phyloP scores from a whole-genome alignment of 2,888 invertebrate species.

The Ectemnius cavifrons region DNA sequence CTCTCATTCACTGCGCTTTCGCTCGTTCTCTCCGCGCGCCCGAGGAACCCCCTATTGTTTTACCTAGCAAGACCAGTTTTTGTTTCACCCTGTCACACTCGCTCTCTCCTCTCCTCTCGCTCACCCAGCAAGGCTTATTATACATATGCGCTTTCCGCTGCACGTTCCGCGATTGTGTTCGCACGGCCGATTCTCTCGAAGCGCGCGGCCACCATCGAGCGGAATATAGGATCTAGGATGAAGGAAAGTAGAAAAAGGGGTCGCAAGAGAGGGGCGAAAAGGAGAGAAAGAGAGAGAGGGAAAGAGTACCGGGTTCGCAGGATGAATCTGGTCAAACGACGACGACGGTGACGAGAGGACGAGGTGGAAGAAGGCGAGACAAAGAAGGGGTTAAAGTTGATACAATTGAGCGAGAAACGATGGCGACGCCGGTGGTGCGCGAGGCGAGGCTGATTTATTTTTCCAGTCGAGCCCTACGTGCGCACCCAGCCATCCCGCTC shows the following conservation, averaged over 20 bases:
- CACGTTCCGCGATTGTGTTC: slow-evolving; percentile 63
- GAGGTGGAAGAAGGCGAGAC: slow-evolving; percentile 62
- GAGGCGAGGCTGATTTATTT: slow-evolving; percentile 71
- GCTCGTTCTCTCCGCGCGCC: slow-evolving; percentile 36
- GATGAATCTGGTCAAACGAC: slow-evolving; percentile 75
- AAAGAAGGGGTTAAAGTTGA: slow-evolving; percentile 73
- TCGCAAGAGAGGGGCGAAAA: slow-evolving; percentile 30
- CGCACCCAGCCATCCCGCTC: slow-evolving; percentile 24
- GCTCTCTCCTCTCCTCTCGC: slow-evolving; percentile 19
- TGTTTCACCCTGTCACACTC: slow-evolving; percentile 65
- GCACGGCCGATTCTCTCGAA: slow-evolving; percentile 54
- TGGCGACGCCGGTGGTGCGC: slow-evolving; percentile 40
- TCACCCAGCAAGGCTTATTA: slow-evolving; percentile 67
- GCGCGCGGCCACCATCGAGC: slow-evolving; percentile 31
- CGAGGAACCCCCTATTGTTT: slow-evolving; percentile 70
- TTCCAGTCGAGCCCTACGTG: slow-evolving; percentile 62
- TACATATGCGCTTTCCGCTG: slow-evolving; percentile 65
- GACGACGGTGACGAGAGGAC: slow-evolving; percentile 64
- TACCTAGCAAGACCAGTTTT: slow-evolving; percentile 76
- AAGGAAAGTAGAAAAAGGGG: slow-evolving; percentile 10
- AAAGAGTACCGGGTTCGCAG: slow-evolving; percentile 47
- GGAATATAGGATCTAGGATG: slow-evolving; percentile 7
- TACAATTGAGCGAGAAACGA: slow-evolving; percentile 72
- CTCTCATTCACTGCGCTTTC: slow-evolving; percentile 36
- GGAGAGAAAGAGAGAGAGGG: slow-evolving; percentile 37